Evolutionary conservation across 1,140 invertebrate genomes (phyloP), one percentile per base, ranked within the genome.

Genomic region (Meloidogyne floridensis): DNA sequence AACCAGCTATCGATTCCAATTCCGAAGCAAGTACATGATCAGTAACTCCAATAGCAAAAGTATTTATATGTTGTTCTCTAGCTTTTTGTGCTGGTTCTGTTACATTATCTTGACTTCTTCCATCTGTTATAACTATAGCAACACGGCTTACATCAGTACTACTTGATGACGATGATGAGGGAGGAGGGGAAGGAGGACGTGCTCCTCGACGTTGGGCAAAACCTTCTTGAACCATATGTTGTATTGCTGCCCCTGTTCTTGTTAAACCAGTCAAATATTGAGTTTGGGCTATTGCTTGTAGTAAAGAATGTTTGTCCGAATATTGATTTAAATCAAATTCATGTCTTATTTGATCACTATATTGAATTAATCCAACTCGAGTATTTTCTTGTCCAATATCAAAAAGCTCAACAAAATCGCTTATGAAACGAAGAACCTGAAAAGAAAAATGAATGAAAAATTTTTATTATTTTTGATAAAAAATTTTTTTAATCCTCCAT

Each of bases 41-140:
- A 47, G 88, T 89, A 6, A 89, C 88, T 65, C 88, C 88, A 78
- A 89, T 90, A 6, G 89, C 84, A 73, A 89, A 89, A n/a, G 84
- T 90, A 73, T 90, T 89, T n/a, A 90, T 81, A 42, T 86, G 73
- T 13, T 86, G 65, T 54, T 87, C 81, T 54, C 88, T 73, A 10
- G 88, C 88, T 10, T 84, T 80, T 65, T 85, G 82, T n/a, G 88
- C 88, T 72, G 88, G 88, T 74, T 84, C 85, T 32, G 88, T 87
- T n/a, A 89, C 88, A 80, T 89, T 89, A 72, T 89, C 88, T 79
- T 89, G 88, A 75, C 89, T 90, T 59, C 88, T 56, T 42, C 87
- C 88, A 77, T 89, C 88, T 20, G 89, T 90, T 10, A 89, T 83
- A 72, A 89, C 87, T 76, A 89, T 89, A 42, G 88, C 88, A 8